Evolutionary conservation across 37 sponge, comb jelly and placozoan species (phyloP), one percentile per base, ranked within the genome.

Genomic region (Geodia barretti): DNA sequence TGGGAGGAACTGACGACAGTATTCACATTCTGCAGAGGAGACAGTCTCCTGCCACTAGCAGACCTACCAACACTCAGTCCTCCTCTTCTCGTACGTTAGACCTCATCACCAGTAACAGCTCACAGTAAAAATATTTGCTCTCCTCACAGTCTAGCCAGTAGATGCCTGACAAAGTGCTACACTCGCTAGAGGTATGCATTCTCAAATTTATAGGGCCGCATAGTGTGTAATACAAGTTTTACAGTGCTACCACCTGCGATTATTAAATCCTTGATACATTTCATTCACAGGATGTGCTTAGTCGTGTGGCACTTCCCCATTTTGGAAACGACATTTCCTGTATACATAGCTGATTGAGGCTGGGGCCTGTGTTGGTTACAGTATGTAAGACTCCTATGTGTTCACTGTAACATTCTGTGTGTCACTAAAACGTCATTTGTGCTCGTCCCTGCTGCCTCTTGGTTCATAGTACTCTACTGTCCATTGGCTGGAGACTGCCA

Each of bases 401-500:
- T n/a, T n/a, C n/a, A n/a, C n/a, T n/a, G n/a, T n/a, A n/a, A n/a
- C n/a, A n/a, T n/a, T 47, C 54, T 47, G 54, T 14, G 35, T 32
- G 71, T 36, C 71, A 70, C 39, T 33, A 25, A 59, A 21, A 59
- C 60, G n/a, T 70, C 71, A 11, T 70, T 70, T 70, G 71, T 70
- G 40, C 9, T 47, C 54, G 14, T 47, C 54, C 14, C 54, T 47
- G 54, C 11, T 47, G 54, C 14, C 54, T 17, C 54, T 47, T 7
- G 14, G 54, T 47, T 17, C 76, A 14, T 59, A 19, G 14, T 21
- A 33, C 23, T 30, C 80, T 86, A 39, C 66, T 74, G 4, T 86
- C 87, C 17, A 30, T 86, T 24, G 87, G 87, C 24, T 80, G 80
- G 87, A 21, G 87, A 86, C 37, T 39, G 75, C 1, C 87, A 80